phyloP scores from a whole-genome alignment of 2,113 vertebrate species.

The Protobothrops mucrosquamatus region DNA sequence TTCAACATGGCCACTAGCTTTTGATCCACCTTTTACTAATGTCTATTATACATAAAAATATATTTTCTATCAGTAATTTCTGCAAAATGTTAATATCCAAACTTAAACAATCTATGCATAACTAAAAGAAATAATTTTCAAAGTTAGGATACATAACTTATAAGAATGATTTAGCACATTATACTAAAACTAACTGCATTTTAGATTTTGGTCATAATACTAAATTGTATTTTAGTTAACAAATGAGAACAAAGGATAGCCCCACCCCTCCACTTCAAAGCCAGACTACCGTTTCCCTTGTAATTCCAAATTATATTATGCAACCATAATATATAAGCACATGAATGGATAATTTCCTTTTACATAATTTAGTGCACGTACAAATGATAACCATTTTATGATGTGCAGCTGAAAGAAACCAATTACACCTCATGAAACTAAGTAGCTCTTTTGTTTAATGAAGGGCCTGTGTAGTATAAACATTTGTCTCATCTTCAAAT shows the following conservation, averaged over 20 bases:
- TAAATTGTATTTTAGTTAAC: neutral
- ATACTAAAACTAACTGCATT: neutral
- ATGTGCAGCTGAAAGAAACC: neutral
- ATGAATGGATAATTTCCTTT: neutral
- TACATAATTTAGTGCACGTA: neutral
- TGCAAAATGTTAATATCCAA: neutral
- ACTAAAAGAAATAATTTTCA: neutral
- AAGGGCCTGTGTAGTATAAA: neutral
- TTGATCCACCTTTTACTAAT: neutral
- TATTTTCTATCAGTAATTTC: neutral
- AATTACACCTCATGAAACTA: neutral
- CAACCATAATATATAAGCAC: neutral
- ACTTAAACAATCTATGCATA: neutral
- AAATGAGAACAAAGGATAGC: neutral
- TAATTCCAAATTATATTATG: neutral
- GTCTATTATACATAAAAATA: too few species aligned
- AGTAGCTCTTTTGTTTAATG: conserved; percentile 10
- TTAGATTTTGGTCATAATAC: neutral
- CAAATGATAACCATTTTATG: neutral
- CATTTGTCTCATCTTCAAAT: neutral
- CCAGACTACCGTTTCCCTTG: neutral
- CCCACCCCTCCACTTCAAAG: neutral
- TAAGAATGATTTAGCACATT: neutral
- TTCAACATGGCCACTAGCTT: neutral
- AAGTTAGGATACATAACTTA: neutral